A percentile compares a stretch with the other conserved stretches of the same genome.
phyloP scores from a whole-genome alignment of 2,888 invertebrate genomes.

The Drosophila quinaria region DNA sequence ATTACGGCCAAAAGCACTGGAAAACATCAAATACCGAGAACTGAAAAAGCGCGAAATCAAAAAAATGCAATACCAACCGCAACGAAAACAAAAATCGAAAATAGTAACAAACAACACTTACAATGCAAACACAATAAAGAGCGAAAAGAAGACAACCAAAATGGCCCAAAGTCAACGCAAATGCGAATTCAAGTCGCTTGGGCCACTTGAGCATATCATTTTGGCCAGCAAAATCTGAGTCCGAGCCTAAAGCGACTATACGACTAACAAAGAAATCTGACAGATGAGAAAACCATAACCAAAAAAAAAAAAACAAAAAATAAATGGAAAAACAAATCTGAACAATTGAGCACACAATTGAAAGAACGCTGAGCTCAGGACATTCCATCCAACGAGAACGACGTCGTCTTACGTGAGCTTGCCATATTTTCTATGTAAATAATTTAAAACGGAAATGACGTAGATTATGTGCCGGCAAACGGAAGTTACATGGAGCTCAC shows the following conservation, averaged over 20 bases:
- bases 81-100: slow-evolving; percentile 16
- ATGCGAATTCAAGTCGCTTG: slow-evolving; percentile 52
- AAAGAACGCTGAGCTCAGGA: slow-evolving; percentile 42
- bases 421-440: slow-evolving; percentile 73
- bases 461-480: slow-evolving; percentile 72
- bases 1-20: slow-evolving; percentile 56
- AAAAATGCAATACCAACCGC: slow-evolving; percentile 50
- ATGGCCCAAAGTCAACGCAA: slow-evolving; percentile 27
- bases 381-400: slow-evolving; percentile 9
- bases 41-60: slow-evolving; percentile 48
- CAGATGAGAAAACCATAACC: slow-evolving; percentile 49
- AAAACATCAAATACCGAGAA: slow-evolving; percentile 39
- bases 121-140: slow-evolving; percentile 34
- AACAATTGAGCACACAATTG: slow-evolving; percentile 61
- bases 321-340: slow-evolving; percentile 27
- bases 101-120: slow-evolving; percentile 14
- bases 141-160: slow-evolving; percentile 12
- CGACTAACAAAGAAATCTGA: slow-evolving; percentile 50
- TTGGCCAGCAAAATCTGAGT: slow-evolving; percentile 22
- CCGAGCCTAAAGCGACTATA: slow-evolving; percentile 33
- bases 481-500: slow-evolving; percentile 58
- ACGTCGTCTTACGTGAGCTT: slow-evolving; percentile 46
- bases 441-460: slow-evolving; percentile 76
- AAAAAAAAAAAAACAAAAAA: slow-evolving; percentile 5
- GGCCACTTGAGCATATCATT: slow-evolving; percentile 57